Base-by-base conservation (phyloP, 2,797 vertebrate genomes). In the Pteropus rufus region DNA sequence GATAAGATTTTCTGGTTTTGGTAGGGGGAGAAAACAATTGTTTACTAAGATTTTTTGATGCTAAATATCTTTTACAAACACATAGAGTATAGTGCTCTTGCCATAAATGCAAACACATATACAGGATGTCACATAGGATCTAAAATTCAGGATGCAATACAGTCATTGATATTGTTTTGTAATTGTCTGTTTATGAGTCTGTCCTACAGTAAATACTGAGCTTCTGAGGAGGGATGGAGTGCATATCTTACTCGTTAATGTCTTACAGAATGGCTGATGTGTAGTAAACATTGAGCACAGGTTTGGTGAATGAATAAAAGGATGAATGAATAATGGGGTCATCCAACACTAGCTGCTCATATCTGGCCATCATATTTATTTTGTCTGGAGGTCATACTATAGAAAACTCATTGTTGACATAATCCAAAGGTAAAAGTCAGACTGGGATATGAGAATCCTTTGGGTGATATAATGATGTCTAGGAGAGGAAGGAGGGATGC, bases 11-110 rank as follows among this genome's bases (percentile, higher is more conserved):
- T 70, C 36, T 26, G 76, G 14, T 26, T 44, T 95, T 29, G 29
- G 3, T 49, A 6, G 2, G 1, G n/a, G 6, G 21, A 31, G 34
- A 91, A 84, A 83, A 18, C 4, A 83, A 34, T 76, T 73, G 56
- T 86, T 80, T 76, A 85, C 54, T 70, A 90, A 80, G 19, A 86
- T 72, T 80, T 94, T 94, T 72, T 88, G 34, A 82, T 89, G 54
- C n/a, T 52, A 94, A 69, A 36, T 80, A 44, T 77, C 84, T 82
- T 89, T 82, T 39, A 86, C 11, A 70, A 29, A 70, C 24, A 79
- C 21, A 41, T 84, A 70, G 23, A 34, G 19, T 80, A 46, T 39
- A 89, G 70, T 26, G 14, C 79, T 26, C 44, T 56, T 94, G 21
- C 90, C 44, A 44, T 60, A 73, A 76, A 89, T 79, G 26, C 7